Percentiles rank a stretch among this genome's conserved stretches.
These are phyloP conservation scores for Oscheius sp. DNA, from an alignment of 2,888 invertebrate genomes.

Conservation along the genomic window DNA sequence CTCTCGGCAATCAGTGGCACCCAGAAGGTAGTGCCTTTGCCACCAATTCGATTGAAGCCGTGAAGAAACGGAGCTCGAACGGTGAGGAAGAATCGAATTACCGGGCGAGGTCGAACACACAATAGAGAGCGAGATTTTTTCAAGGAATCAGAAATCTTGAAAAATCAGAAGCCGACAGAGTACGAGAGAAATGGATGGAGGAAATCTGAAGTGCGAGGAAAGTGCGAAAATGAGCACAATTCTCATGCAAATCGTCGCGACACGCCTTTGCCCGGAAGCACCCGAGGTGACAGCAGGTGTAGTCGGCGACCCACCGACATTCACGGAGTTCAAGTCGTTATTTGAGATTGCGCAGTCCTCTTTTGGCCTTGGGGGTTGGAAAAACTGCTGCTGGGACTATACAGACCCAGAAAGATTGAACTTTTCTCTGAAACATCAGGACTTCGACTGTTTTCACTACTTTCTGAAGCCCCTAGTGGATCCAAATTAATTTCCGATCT, in stretches of 20 bases:
- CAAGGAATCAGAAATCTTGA: too few relatives aligned
- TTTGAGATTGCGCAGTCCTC: too few relatives aligned
- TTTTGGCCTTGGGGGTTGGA: too few relatives aligned
- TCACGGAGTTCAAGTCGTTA: too few relatives aligned
- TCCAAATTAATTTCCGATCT: too few relatives aligned
- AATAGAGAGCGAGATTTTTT: too few relatives aligned
- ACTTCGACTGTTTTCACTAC: too few relatives aligned
- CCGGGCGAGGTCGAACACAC: too few relatives aligned
- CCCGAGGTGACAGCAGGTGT: constrained; percentile 15
- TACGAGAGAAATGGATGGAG: neutral
- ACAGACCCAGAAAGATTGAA: too few relatives aligned
- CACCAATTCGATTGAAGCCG: constrained; percentile 3
- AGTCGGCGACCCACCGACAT: neutral
- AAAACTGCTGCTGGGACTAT: too few relatives aligned
- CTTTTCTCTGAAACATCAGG: too few relatives aligned
- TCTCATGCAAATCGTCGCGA: constrained; percentile 27
- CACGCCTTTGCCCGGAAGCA: constrained; percentile 28
- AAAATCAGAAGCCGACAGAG: neutral
- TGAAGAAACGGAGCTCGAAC: constrained; percentile 18
- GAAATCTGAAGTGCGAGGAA: neutral
- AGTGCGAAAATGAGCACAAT: constrained; percentile 24
- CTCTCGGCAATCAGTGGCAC: constrained; percentile 15
- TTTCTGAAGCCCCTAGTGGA: too few relatives aligned
- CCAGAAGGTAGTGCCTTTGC: constrained; percentile 9
- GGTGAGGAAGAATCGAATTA: constrained; percentile 5